Evolutionary conservation across 2,888 invertebrate species (phyloP), one percentile per base, ranked within the genome.

Genomic region (Endotricha flammealis): DNA sequence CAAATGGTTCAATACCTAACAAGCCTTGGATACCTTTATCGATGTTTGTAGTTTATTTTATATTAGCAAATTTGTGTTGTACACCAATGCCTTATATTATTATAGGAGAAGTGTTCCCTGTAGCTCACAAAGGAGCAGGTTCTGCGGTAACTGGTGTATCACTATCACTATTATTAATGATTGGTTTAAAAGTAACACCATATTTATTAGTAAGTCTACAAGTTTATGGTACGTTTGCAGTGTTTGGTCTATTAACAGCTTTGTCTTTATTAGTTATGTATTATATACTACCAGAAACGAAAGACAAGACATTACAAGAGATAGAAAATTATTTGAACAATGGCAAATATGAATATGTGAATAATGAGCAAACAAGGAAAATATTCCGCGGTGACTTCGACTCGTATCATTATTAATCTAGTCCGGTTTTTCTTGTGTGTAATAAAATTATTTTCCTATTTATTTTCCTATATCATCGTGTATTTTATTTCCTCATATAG

Each of bases 171-270:
- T 43, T 41, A 16, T 30, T 68, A 2, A 53, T 61, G 53, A 11
- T 49, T 2, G 56, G 51, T 1, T 47, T 72, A 4, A 52, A 70
- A 38, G 38, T 63, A 4, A 62, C 69, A 1, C 71, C 71, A 6
- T 46, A 53, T 38, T 36, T 69, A 22, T 36, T 71, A 0, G 43
- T 30, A 0, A 55, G 38, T 17, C 28, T 68, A 0, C 57, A 67
- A 32, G 64, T 76, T 0, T 59, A 74, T 27, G 79, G 79, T 0
- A 74, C 73, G 0, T 80, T 79, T 35, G 52, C 63, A 9, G 62
- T 74, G 1, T 72, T 61, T 31, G 75, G 74, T 1, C 28, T 46
- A 1, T 43, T 62, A 0, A 57, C 57, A 52, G 51, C 44, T 0
- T 2, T 56, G 0, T 28, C 48, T 4, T 37, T 64, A 1, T 10